Evolutionary conservation across 2,113 vertebrate species (phyloP).

Genomic region (Ovis canadensis): DNA sequence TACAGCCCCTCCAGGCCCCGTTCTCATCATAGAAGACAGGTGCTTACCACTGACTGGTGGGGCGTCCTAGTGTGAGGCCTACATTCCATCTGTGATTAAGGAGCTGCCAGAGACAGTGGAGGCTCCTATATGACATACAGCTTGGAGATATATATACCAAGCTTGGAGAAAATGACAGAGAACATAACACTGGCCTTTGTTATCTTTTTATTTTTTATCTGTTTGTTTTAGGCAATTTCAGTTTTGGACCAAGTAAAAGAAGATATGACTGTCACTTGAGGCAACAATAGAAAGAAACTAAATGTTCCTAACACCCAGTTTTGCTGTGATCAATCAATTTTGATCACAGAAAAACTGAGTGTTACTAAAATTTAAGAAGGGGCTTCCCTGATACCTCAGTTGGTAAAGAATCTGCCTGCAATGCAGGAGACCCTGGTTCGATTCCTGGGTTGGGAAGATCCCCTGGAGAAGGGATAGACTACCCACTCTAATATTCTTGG

Average conservation of each 20-base stretch:
- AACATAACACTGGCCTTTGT: background rate
- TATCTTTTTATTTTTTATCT: background rate
- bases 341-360: background rate
- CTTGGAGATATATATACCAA: background rate
- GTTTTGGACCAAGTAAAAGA: background rate
- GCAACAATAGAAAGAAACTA: background rate
- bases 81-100: background rate
- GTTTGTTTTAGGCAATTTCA: background rate
- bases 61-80: background rate
- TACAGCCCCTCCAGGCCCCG: background rate
- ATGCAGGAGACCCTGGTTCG: accelerated
- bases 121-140: background rate
- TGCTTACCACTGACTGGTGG: too few relatives aligned
- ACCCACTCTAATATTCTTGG: background rate
- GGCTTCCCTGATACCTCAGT: background rate
- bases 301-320: background rate
- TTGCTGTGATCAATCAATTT: background rate
- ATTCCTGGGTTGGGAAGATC: accelerated
- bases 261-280: background rate
- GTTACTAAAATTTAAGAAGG: background rate
- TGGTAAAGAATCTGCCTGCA: background rate
- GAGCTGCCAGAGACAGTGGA: background rate
- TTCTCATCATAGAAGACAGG: background rate
- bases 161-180: background rate
- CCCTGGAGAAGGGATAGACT: background rate